These are phyloP conservation scores for Trichopoda pennipes DNA, from an alignment of 2,888 invertebrate species.

Conservation along the genomic window DNA sequence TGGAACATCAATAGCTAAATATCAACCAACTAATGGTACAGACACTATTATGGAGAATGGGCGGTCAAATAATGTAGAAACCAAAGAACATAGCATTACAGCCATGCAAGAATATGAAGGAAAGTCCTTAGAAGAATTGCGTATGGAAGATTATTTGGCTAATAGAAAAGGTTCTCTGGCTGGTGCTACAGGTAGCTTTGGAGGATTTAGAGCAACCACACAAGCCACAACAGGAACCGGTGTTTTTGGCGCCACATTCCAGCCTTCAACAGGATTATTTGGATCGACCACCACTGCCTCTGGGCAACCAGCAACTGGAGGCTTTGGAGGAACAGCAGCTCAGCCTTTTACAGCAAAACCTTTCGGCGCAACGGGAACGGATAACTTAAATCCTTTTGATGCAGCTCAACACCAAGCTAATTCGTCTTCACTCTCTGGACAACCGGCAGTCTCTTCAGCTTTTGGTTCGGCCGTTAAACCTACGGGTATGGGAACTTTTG, in stretches of 20 bases:
- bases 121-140: constrained; percentile 96
- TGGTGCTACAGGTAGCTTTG: too few relatives aligned
- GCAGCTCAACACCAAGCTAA: constrained; percentile 81
- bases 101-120: constrained; percentile 99
- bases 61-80: constrained; percentile 88
- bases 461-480: constrained; percentile 84
- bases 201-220: too few relatives aligned
- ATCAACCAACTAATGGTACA: constrained; percentile 91
- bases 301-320: too few relatives aligned
- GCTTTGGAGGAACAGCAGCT: too few relatives aligned
- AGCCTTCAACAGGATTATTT: too few relatives aligned
- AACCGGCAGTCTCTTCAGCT: constrained; percentile 82
- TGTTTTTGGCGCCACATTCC: too few relatives aligned
- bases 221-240: too few relatives aligned
- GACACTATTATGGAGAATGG: constrained; percentile 96
- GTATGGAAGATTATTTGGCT: constrained; percentile 95
- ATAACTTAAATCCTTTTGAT: constrained; percentile 85
- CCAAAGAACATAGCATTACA: constrained; percentile 90
- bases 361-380: too few relatives aligned
- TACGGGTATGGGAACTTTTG: constrained; percentile 77
- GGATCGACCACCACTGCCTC: too few relatives aligned
- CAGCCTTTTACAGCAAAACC: too few relatives aligned
- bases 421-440: constrained; percentile 84
- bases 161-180: constrained; percentile 89
- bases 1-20: constrained; percentile 90